Evolutionary conservation across 1,140 invertebrate species (phyloP), one percentile per base, ranked within the genome.

Genomic region (Protaetia brevitarsis): DNA sequence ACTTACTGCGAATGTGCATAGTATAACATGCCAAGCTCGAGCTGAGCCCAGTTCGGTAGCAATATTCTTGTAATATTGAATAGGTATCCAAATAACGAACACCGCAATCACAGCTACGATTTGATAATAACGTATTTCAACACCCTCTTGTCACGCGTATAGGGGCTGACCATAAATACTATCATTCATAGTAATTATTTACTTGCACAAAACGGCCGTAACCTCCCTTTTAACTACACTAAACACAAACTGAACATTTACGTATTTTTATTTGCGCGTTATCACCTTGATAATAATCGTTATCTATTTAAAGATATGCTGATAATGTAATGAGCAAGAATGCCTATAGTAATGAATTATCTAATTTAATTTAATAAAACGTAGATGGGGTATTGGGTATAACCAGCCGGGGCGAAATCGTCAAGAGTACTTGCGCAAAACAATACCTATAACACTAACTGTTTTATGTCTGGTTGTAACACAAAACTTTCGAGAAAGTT

Each of bases 121-220:
- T 36, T 61, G 59, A 61, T 61, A 61, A 61, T 34, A 61, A 8
- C 13, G 59, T 61, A 34, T 61, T 61, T 19, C 13, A 13, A 10
- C 31, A n/a, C 19, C 19, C 31, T 36, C 59, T 8, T n/a, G 26
- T 23, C 7, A 21, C 28, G 13, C 29, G 59, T 16, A 61, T 34
- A 23, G 59, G 59, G 7, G 59, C 59, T 11, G 30, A 61, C 59
- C 59, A 61, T 30, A 10, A 7, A 11, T 58, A 11, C 59, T 61
- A 61, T 30, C 31, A 7, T 36, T 61, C 59, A 61, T 61, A 34
- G 41, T 45, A 45, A 45, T 23, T 19, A 7, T 16, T 45, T 13
- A 45, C n/a, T 45, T 21, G 19, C 41, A 45, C 41, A 45, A 45
- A 13, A 34, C 31, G 31, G n/a, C 6, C 19, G 16, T n/a, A n/a